phyloP scores from a whole-genome alignment of 2,113 vertebrate species.

The Malurus elegans region DNA sequence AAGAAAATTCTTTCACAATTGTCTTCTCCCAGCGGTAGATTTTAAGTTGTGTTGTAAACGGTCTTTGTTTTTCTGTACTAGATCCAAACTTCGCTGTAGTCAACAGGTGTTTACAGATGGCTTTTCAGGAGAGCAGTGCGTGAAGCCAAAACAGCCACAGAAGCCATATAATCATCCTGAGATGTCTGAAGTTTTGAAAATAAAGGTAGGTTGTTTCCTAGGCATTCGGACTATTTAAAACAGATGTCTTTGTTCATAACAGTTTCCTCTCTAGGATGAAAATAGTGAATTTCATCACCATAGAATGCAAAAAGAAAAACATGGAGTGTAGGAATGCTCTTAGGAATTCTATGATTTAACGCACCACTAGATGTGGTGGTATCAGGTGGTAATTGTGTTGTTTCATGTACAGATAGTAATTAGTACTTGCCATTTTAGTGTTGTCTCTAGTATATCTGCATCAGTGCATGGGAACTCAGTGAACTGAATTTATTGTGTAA shows the following conservation, averaged over 20 bases:
- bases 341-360: background rate
- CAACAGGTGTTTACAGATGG: constrained; percentile 75
- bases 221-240: background rate
- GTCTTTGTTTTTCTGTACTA: constrained; percentile 52
- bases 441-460: background rate
- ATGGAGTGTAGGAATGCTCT: background rate
- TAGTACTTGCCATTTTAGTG: background rate
- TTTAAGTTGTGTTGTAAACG: background rate
- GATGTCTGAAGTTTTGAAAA: constrained; percentile 75
- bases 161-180: constrained; percentile 80
- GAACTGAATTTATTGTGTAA: background rate
- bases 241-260: background rate
- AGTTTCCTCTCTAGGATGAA: background rate
- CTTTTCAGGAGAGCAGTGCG: constrained; percentile 75
- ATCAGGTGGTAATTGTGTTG: background rate
- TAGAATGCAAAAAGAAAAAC: background rate
- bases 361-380: background rate
- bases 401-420: background rate
- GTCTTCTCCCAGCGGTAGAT: background rate
- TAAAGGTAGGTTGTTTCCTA: constrained; percentile 66
- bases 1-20: background rate
- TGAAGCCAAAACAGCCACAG: constrained; percentile 79
- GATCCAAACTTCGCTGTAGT: constrained; percentile 81
- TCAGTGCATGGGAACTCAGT: background rate
- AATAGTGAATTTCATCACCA: background rate